Conservation (phyloP, 2,113 vertebrate genomes). For the Oryzias celebensis region DNA sequence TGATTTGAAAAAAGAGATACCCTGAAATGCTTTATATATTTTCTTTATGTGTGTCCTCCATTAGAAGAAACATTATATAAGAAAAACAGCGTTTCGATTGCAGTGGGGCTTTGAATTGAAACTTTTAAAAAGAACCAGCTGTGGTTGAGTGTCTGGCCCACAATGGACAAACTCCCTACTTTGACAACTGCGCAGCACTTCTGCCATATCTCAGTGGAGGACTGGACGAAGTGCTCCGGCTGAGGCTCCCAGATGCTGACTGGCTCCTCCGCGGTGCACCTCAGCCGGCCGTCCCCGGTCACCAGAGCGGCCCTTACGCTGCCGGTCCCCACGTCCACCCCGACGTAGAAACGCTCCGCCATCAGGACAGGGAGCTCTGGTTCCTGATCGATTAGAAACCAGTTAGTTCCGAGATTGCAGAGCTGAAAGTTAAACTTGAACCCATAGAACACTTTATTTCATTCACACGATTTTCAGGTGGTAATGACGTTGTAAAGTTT, state of each 20-base stretch:
- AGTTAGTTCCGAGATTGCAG: not conserved
- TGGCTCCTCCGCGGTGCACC: conserved; percentile 79
- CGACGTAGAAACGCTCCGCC: conserved; percentile 82
- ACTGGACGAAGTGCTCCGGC: conserved; percentile 88
- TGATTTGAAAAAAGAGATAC: no score
- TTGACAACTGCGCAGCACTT: conserved; percentile 87
- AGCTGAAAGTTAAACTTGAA: no score
- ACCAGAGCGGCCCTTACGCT: conserved; percentile 92
- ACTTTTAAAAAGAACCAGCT: not conserved
- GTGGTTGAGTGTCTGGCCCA: no score
- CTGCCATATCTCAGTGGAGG: conserved; percentile 90
- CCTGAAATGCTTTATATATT: no score
- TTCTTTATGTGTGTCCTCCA: no score
- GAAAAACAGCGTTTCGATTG: no score
- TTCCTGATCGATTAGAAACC: conserved; percentile 20
- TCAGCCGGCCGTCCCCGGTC: conserved; percentile 75
- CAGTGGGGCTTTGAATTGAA: no score
- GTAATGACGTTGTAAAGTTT: no score
- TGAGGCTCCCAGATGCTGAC: conserved; percentile 86
- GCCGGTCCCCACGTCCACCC: conserved; percentile 89
- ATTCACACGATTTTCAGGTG: no score
- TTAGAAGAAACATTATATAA: no score
- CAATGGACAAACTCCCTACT: conserved; percentile 66
- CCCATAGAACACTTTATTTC: no score
- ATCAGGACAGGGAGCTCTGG: not conserved